Evolutionary conservation across 2,797 vertebrate species (phyloP), one percentile per base, ranked within the genome.

Genomic region (Octomys mimax): DNA sequence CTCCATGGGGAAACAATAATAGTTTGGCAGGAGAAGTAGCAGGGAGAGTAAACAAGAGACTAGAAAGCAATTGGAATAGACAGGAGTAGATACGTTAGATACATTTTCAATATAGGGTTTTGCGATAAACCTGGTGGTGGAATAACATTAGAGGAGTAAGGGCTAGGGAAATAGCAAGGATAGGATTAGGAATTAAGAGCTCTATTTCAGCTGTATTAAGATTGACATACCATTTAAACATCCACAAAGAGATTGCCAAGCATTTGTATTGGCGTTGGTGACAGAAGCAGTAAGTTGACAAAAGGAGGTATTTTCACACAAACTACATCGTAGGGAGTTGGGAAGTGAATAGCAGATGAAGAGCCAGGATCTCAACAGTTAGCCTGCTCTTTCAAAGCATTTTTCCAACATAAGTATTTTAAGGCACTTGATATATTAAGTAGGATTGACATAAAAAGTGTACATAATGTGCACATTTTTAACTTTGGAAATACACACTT

Each of bases 141-240:
- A 84, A 52, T 79, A 89, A 78, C 21, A 95, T 57, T 62, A 92
- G 52, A 84, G 28, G 61, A 89, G 21, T 79, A 62, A 62, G 77
- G 4, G 28, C 33, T 78, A 14, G 28, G 21, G 19, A 87, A 62
- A 83, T 62, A 87, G 80, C 42, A 78, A 22, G 18, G 42, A 28
- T 89, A 42, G 52, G 18, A 36, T 19, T 78, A 88, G 39, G 24
- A 6, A 6, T 21, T 21, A 16, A 16, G n/a, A 77, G 54, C 68
- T 75, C 21, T 18, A 92, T 84, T 78, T 62, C 61, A 54, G 39
- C 82, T 22, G 18, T 68, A 87, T 42, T 42, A 52, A 70, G 52
- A 83, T 10, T 22, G 78, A 77, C 68, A 75, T 61, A 70, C 2
- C 16, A 62, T 61, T 62, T 52, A 88, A n/a, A 62, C 10, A 92